Base-by-base conservation (phyloP, 2,888 invertebrate genomes). In the Drosophila sordidula region DNA sequence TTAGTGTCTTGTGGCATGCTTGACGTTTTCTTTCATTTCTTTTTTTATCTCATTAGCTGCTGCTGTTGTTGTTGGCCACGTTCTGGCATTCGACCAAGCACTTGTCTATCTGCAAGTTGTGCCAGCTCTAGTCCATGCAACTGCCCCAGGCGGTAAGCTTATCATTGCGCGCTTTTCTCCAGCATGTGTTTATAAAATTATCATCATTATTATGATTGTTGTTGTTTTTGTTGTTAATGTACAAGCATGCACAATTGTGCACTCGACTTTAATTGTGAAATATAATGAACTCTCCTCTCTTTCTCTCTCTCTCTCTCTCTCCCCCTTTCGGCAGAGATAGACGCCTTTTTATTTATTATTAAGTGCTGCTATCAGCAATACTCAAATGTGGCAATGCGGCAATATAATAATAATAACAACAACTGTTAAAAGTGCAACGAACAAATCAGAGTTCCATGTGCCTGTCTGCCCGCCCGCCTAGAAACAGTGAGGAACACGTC, bases 31-130 rank as follows among this genome's bases (percentile, higher is more conserved):
- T 11, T 16, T 25, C 36, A 36, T 50, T 55, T 25, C 36, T 50
- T 46, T 52, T 59, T 66, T 73, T 70, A 82, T 85, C 82, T 85
- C 82, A 85, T 81, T 81, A 81, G 80, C 52, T 26, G 32, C 32
- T 25, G 51, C 56, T 32, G 32, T 34, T 34, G 54, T 78, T 72
- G 58, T 84, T 75, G 67, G 80, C 81, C 81, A 86, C 81, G 87
- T 82, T 82, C 63, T 49, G 63, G 63, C 63, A 63, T 58, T 58
- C 65, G 54, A 54, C 50, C 36, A 38, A 16, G 16, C 25, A 70
- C 41, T 47, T 38, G 54, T 45, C 61, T 56, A 46, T 57, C 67
- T 54, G 32, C 42, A 25, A n/a, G 42, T 42, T 29, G 32, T 26
- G 26, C 26, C 26, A 42, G 52, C 42, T 42, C 41, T 61, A 39